These are phyloP conservation scores for Acropternis orthonyx DNA, from an alignment of 2,797 vertebrate genomes.

Conservation along the genomic window DNA sequence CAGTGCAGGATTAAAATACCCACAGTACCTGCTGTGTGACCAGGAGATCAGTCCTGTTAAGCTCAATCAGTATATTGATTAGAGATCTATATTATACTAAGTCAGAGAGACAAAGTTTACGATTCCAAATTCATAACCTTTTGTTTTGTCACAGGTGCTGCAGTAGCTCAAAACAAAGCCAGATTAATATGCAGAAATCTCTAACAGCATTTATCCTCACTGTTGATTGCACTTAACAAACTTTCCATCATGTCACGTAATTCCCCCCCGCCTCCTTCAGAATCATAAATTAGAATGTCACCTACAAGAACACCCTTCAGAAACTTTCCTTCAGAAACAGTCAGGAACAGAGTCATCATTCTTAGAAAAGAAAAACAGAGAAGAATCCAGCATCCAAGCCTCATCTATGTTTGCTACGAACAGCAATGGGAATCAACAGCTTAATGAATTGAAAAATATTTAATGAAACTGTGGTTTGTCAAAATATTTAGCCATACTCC, in stretches of 20 bases:
- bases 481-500: not conserved
- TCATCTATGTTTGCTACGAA: not conserved
- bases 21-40: not conserved
- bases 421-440: not conserved
- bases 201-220: constrained; percentile 31
- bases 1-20: not conserved
- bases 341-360: not conserved
- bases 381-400: not conserved
- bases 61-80: not conserved
- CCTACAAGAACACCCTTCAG: constrained; percentile 35
- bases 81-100: not conserved
- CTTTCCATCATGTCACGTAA: constrained; percentile 51
- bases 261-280: constrained; percentile 27
- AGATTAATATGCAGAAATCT: constrained; percentile 57
- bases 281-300: constrained; percentile 51
- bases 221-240: constrained; percentile 64
- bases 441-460: not conserved
- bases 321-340: constrained; percentile 2
- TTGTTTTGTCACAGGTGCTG: not conserved
- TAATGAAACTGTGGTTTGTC: not conserved
- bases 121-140: constrained; percentile 9
- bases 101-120: not conserved
- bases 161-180: constrained; percentile 26
- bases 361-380: not conserved
- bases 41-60: not conserved